phyloP scores from a whole-genome alignment of 2,888 invertebrate species.

The Tinea pellionella region DNA sequence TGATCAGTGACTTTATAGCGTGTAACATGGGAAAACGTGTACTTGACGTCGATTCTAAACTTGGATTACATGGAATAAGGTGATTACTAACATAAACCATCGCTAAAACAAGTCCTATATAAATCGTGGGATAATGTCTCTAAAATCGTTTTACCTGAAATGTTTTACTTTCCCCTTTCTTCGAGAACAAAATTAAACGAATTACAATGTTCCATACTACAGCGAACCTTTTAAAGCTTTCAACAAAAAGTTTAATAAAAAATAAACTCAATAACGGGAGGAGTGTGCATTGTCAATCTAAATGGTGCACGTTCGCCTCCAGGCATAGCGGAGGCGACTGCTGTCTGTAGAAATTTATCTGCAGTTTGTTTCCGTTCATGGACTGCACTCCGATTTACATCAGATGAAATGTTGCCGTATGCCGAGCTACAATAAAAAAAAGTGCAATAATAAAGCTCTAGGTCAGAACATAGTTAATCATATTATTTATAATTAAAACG shows the following conservation, averaged over 20 bases:
- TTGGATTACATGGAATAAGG: slow-evolving; percentile 11
- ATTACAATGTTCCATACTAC: not conserved
- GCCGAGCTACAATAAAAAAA: no score
- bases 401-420: no score
- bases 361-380: no score
- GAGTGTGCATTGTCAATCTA: no score
- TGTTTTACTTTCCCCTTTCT: not conserved
- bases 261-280: not conserved
- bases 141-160: not conserved
- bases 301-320: no score
- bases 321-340: no score
- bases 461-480: not conserved
- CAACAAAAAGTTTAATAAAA: not conserved
- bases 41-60: slow-evolving; percentile 2
- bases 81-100: slow-evolving; percentile 2
- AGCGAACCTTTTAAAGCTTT: not conserved
- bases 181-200: not conserved
- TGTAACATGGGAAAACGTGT: slow-evolving; percentile 16
- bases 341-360: no score
- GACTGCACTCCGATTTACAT: no score
- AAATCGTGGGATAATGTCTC: slow-evolving; percentile 1
- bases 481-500: not conserved
- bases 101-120: not conserved
- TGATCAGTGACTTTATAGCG: slow-evolving; percentile 19
- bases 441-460: not conserved